phyloP scores from a whole-genome alignment of 1,140 invertebrate species.

The Aphelenchoides besseyi region DNA sequence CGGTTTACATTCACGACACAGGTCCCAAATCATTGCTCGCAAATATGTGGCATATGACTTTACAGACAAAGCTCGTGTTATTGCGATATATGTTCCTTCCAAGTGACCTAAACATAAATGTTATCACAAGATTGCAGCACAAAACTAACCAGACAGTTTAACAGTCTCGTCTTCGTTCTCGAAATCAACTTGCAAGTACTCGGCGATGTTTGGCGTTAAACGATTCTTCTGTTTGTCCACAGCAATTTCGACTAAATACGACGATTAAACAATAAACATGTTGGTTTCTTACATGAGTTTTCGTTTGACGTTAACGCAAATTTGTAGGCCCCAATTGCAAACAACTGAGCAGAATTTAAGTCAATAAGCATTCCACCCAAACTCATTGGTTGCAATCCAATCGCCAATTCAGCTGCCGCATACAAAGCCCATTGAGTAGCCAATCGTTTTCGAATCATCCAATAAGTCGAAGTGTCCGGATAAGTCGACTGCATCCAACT shows the following conservation, averaged over 20 bases:
- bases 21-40: background rate
- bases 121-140: background rate
- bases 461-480: conserved; percentile 12
- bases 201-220: conserved; percentile 12
- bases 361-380: background rate
- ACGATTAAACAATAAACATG: conserved; percentile 6
- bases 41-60: background rate
- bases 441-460: conserved; percentile 2
- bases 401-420: conserved; percentile 8
- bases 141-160: conserved; percentile 1
- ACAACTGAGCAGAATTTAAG: conserved; percentile 7
- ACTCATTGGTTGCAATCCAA: conserved; percentile 6
- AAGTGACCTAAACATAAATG: background rate
- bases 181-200: conserved; percentile 15
- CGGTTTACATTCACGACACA: background rate
- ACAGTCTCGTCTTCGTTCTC: background rate
- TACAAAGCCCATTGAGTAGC: conserved; percentile 12
- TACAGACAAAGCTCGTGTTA: background rate
- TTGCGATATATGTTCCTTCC: background rate
- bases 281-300: too few species aligned
- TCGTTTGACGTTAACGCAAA: background rate
- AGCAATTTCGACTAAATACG: conserved; percentile 6
- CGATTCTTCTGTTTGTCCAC: background rate
- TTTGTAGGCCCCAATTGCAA: background rate
- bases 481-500: background rate